Evolutionary conservation across 2,888 invertebrate species (phyloP).

Genomic region (Belgica antarctica): DNA sequence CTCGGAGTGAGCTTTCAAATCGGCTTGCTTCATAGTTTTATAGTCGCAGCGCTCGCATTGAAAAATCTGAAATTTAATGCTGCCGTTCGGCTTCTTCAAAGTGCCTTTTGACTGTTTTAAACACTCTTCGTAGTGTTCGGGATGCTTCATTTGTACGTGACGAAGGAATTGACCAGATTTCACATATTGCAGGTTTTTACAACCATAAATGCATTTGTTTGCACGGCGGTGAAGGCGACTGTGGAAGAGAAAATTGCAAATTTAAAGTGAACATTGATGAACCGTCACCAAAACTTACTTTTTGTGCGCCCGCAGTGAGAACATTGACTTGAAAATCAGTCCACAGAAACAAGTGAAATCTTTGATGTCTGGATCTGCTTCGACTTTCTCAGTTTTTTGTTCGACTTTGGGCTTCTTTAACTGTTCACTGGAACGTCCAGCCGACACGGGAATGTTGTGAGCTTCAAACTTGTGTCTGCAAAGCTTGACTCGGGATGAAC

Average conservation of each 20-base stretch:
- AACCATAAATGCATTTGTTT: not conserved
- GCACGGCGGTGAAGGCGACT: not conserved
- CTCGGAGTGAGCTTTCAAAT: not conserved
- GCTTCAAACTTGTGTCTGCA: not conserved
- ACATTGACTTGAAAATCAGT: not conserved
- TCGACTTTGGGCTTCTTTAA: not conserved
- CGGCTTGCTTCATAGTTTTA: not conserved
- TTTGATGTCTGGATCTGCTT: not conserved
- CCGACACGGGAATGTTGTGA: not conserved
- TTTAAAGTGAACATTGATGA: no score
- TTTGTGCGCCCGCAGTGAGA: conserved; percentile 14
- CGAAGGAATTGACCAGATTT: not conserved
- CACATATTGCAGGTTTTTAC: not conserved
- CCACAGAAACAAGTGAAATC: conserved; percentile 7
- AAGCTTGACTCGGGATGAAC: not conserved
- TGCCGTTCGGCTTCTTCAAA: not conserved
- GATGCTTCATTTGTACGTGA: not conserved
- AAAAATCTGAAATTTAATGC: not conserved
- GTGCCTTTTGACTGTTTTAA: not conserved
- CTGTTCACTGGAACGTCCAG: no score
- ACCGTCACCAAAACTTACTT: no score
- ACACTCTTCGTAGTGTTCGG: not conserved
- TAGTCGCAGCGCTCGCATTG: not conserved
- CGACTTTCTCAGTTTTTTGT: not conserved
- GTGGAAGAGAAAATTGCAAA: not conserved